Base-by-base conservation (phyloP, 1,140 invertebrate genomes). In the Cyphomyrmex costatus region DNA sequence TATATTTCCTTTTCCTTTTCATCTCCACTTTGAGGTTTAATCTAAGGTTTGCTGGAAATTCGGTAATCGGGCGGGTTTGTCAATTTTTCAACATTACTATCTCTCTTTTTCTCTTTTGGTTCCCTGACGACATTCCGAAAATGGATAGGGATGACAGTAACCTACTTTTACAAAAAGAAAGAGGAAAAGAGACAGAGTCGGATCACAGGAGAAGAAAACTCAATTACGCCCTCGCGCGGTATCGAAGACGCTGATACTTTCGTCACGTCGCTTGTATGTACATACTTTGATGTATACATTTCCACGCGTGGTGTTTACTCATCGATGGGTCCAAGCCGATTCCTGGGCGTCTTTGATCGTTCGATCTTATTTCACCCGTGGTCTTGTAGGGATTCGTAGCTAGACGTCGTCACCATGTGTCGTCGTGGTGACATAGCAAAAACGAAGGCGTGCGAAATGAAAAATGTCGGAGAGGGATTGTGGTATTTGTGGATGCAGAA, bases 151-250 rank as follows among this genome's bases (percentile, higher is more conserved):
- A 56, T 10, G 30, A 74, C 27, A 21, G 36, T n/a, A 71, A 71
- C 24, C 1, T 21, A 42, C 2, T 73, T 12, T 73, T 19, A n/a
- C 6, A 8, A 56, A 60, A 7, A 36, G 24, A 14, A 0, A 65
- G 7, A 46, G n/a, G 16, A 12, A 2, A 53, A 19, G 30, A 33
- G 12, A 33, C 14, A 19, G 16, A 21, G 27, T 19, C 12, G 12
- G 1, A 65, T 10, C 16, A 24, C 1, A 63, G 42, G 14, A 65
- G 12, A 5, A 78, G 42, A 65, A 78, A 65, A 76, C 73, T 76
- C 53, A 60, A 76, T 76, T 76, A 76, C 53, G 73, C 53, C 53
- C 21, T 60, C 53, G 73, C n/a, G 10, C 14, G n/a, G 3, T 42
- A 24, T 76, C 21, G 73, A 76, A 16, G 21, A 36, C 21, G n/a